phyloP scores from a whole-genome alignment of 2,113 vertebrate genomes.

The Noturus placidus region DNA sequence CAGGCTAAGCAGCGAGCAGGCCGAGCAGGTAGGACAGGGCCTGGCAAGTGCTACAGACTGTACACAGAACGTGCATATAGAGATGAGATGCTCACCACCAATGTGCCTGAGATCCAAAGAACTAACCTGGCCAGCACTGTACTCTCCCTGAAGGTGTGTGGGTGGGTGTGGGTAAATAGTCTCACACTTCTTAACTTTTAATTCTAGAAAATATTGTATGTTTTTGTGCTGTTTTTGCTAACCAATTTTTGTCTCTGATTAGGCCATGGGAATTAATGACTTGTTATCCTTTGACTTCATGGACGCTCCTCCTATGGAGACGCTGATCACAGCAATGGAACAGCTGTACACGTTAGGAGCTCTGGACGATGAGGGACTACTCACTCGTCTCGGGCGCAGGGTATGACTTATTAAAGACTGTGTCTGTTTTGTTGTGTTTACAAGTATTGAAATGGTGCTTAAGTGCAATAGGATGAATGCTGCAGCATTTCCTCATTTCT shows the following conservation, averaged over 20 bases:
- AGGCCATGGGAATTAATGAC: conserved; percentile 99
- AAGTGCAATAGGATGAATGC: background rate
- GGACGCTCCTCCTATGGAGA: conserved; percentile 98
- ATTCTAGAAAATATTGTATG: background rate
- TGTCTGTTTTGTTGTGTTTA: background rate
- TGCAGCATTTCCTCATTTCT: conserved; percentile 16
- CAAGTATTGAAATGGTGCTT: background rate
- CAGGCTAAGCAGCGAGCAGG: conserved; percentile 96
- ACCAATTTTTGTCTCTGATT: background rate
- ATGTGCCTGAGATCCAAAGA: conserved; percentile 97
- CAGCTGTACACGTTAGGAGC: conserved; percentile 95
- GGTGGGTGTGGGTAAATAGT: background rate
- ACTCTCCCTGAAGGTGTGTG: conserved; percentile 89
- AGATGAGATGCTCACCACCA: conserved; percentile 97
- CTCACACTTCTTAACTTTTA: background rate
- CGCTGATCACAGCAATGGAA: conserved; percentile 98
- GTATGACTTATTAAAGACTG: conserved; percentile 66
- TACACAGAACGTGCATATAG: conserved; percentile 97
- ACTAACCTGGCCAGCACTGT: conserved; percentile 96
- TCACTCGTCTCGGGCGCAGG: conserved; percentile 91
- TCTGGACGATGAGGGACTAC: conserved; percentile 92
- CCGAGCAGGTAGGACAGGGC: conserved; percentile 91
- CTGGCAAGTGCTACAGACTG: conserved; percentile 91
- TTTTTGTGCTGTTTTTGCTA: background rate
- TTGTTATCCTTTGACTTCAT: conserved; percentile 98